Percentiles rank a stretch among this genome's conserved stretches.
Conservation (phyloP, 1,140 invertebrate species). For the Panagrolaimus sp. region DNA sequence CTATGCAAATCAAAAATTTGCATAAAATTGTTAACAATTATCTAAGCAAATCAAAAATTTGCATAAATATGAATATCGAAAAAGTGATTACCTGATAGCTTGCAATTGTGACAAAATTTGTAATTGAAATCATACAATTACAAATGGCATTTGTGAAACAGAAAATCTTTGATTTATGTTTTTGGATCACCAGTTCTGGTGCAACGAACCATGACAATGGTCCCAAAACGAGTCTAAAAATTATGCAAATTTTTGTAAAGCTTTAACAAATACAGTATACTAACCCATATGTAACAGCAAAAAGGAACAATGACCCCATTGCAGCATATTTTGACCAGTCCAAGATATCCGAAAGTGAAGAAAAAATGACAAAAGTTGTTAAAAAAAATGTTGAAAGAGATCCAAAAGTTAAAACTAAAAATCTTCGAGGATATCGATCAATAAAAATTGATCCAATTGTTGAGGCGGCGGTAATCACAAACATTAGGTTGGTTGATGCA, state of each 20-base stretch:
- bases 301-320: slow-evolving; percentile 32
- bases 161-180: slow-evolving; percentile 46
- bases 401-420: slow-evolving; percentile 33
- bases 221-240: slow-evolving; percentile 42
- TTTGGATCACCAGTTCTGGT: slow-evolving; percentile 44
- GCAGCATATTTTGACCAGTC: slow-evolving; percentile 36
- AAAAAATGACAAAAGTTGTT: slow-evolving; percentile 31
- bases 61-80: too few relatives aligned
- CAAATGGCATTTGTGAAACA: slow-evolving; percentile 49
- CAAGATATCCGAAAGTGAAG: slow-evolving; percentile 23
- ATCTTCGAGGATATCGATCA: slow-evolving; percentile 43
- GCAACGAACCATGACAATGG: slow-evolving; percentile 50
- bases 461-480: slow-evolving; percentile 42
- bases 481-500: slow-evolving; percentile 41
- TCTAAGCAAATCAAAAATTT: too few relatives aligned
- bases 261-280: not conserved
- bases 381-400: slow-evolving; percentile 31
- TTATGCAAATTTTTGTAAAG: too few relatives aligned
- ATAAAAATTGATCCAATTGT: slow-evolving; percentile 43
- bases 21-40: too few relatives aligned
- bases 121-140: slow-evolving; percentile 44
- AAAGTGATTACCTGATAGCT: slow-evolving; percentile 39
- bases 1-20: too few relatives aligned
- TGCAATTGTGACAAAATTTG: slow-evolving; percentile 43
- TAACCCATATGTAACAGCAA: slow-evolving; percentile 44